Percentiles rank a stretch among this genome's conserved stretches.
Evolutionary conservation across 2,113 vertebrate species (phyloP).

Genomic region (Hystrix cristata): DNA sequence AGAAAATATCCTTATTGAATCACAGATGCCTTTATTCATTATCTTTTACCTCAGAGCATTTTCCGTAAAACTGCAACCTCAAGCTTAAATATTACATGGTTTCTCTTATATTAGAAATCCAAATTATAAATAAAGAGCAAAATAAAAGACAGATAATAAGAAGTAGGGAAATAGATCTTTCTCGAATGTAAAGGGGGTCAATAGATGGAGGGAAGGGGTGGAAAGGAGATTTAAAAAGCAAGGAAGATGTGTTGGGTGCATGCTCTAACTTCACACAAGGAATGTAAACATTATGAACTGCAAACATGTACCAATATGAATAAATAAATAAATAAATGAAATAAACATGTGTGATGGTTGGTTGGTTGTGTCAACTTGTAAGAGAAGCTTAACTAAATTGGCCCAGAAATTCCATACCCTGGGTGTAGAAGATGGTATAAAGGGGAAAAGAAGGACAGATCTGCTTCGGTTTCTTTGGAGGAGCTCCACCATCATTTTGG

Average conservation of each 20-base stretch:
- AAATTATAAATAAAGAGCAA: neutral
- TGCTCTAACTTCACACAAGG: neutral
- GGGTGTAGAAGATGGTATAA: too few relatives aligned
- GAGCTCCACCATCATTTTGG: too few relatives aligned
- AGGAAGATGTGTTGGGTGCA: neutral
- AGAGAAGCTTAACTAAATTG: too few relatives aligned
- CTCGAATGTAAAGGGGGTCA: neutral
- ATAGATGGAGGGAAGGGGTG: neutral
- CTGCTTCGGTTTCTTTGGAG: too few relatives aligned
- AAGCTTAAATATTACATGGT: neutral
- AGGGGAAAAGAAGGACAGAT: too few relatives aligned
- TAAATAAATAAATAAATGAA: neutral
- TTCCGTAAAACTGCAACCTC: accelerated
- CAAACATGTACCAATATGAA: neutral
- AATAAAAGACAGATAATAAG: neutral
- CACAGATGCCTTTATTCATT: neutral
- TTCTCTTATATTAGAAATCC: neutral
- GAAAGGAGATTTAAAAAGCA: neutral
- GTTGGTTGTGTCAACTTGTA: too few relatives aligned
- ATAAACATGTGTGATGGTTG: too few relatives aligned
- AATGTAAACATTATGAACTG: neutral
- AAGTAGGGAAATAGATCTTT: neutral
- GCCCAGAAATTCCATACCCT: too few relatives aligned
- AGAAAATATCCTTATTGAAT: neutral
- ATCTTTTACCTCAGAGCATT: neutral